A percentile compares a stretch with the other conserved stretches of the same genome.
Conservation (phyloP, 2,888 invertebrate genomes). For the Drosophila subsilvestris region DNA sequence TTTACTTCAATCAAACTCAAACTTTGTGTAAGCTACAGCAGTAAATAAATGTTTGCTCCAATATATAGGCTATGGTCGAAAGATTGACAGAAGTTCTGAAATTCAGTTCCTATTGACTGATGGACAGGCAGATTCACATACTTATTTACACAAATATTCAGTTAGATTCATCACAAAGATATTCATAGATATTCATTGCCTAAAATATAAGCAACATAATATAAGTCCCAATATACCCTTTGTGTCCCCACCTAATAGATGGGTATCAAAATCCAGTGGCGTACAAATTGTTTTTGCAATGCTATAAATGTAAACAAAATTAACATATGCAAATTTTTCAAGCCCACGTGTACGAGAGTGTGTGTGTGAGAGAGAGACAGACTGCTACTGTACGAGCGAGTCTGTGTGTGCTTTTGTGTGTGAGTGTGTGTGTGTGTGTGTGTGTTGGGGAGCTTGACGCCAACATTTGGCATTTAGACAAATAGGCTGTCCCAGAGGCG, state of each 20-base stretch:
- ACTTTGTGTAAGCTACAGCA: too few species aligned
- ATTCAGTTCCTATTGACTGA: too few species aligned
- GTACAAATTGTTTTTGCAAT: constrained; percentile 71
- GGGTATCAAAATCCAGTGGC: constrained; percentile 45
- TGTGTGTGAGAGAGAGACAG: too few species aligned
- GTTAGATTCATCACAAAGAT: too few species aligned
- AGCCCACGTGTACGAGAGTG: constrained; percentile 36
- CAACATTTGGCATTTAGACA: constrained; percentile 52
- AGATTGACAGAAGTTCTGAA: too few species aligned
- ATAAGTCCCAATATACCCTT: neutral
- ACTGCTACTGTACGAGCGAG: constrained; percentile 38
- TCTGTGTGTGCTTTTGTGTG: constrained; percentile 31
- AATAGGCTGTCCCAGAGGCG: constrained; percentile 51
- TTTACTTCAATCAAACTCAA: too few species aligned
- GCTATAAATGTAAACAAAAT: constrained; percentile 77
- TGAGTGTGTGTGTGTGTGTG: constrained; percentile 4
- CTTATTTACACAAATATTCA: too few species aligned
- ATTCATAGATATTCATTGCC: too few species aligned
- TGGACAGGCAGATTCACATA: too few species aligned
- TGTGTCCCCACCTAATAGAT: neutral
- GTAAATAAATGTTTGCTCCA: too few species aligned
- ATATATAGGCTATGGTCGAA: too few species aligned
- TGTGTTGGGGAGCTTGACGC: constrained; percentile 18
- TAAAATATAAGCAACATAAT: too few species aligned
- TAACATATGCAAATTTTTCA: constrained; percentile 74